These are phyloP conservation scores for Gavialis gangeticus DNA, from an alignment of 2,113 vertebrate genomes.

Conservation along the genomic window DNA sequence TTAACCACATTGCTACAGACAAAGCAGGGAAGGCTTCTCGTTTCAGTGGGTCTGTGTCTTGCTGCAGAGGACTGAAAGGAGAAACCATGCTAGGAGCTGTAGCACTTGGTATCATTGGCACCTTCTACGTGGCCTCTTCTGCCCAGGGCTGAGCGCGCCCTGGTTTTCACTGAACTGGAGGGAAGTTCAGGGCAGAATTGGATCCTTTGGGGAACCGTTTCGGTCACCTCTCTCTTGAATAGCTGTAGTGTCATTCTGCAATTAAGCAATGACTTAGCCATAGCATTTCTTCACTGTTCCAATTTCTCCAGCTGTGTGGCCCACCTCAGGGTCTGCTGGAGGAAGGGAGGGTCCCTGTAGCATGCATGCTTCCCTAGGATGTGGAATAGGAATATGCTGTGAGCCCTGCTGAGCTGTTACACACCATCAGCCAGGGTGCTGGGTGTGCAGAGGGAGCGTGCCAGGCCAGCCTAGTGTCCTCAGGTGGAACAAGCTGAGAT, in stretches of 20 bases:
- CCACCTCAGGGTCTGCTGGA: background rate
- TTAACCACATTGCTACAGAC: background rate
- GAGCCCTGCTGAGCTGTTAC: background rate
- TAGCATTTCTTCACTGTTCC: background rate
- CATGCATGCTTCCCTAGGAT: background rate
- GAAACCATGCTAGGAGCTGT: background rate
- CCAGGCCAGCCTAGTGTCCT: background rate
- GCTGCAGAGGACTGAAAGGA: background rate
- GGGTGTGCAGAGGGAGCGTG: background rate
- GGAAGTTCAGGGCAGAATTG: background rate
- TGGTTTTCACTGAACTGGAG: background rate
- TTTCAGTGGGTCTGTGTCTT: background rate
- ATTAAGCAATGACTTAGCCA: background rate
- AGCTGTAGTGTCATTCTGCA: background rate
- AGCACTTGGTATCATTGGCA: background rate
- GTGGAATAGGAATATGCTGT: background rate
- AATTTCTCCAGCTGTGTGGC: background rate
- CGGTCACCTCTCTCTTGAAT: background rate
- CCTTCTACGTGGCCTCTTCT: background rate
- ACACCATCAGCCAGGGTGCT: background rate
- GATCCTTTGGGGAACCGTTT: background rate
- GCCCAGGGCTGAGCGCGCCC: background rate
- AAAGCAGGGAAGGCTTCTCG: background rate
- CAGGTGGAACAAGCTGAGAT: background rate
- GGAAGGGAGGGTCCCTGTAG: background rate